Evolutionary conservation across 2,888 invertebrate species (phyloP), one percentile per base, ranked within the genome.

Genomic region (Polyploca ridens): DNA sequence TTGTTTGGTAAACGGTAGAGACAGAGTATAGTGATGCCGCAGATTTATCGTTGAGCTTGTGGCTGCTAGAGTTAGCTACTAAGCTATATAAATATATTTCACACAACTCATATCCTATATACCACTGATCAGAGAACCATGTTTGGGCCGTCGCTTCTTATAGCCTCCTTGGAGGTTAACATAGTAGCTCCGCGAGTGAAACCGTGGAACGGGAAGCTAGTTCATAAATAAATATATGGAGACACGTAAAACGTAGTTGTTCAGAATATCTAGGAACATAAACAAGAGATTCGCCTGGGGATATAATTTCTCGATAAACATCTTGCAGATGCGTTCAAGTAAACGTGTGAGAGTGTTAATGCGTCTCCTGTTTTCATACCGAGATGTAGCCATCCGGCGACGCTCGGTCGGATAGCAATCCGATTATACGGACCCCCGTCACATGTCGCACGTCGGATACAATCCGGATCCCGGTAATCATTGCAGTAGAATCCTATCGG

Each of bases 351-450:
- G 11, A 8, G 16, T 14, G 49, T 63, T 33, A 59, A 69, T 63
- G 44, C 63, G 63, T 72, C 71, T 65, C 64, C 46, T 59, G 65
- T 63, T 71, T 57, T 64, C 68, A 67, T 6, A 54, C 33, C 60
- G 63, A 27, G 46, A 46, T 71, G 73, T 78, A n/a, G 63, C 73
- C 72, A 64, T 41, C 16, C 61, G 65, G 35, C 61, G 65, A 38
- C 19, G 54, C 59, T 62, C 58, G 73, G 69, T 69, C 74, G 76
- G 74, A 76, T 76, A 73, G 65, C 74, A 77, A 85, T 82, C 79
- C 74, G 82, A 85, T 86, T 86, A 85, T 74, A 69, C 72, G 78
- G 68, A 76, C 80, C 83, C 77, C 73, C 77, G 80, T 84, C 80
- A 75, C 69, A 54, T 0, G 54, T 72, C 68, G 67, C 66, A 64